Percentiles rank a stretch among this genome's conserved stretches.
Evolutionary conservation across 2,888 invertebrate genomes (phyloP).

Genomic region (Gnatocerus cornutus): DNA sequence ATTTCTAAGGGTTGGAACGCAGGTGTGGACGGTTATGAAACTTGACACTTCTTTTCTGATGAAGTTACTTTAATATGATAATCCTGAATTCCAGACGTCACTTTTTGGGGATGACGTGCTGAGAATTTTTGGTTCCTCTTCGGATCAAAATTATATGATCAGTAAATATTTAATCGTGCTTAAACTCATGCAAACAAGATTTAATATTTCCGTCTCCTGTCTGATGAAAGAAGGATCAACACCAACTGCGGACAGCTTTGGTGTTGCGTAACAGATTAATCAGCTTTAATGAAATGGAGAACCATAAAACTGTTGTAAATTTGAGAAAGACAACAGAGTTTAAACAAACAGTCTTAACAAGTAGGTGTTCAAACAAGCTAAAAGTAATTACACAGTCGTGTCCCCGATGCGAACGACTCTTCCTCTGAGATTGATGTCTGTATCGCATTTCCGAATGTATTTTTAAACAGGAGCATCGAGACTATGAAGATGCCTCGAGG

Average conservation of each 20-base stretch:
- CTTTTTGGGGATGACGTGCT: background rate
- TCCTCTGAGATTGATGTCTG: conserved; percentile 47
- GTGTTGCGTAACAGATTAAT: conserved; percentile 42
- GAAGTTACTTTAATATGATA: conserved; percentile 37
- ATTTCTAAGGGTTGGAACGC: conserved; percentile 39
- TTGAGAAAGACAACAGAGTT: conserved; percentile 43
- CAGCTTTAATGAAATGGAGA: conserved; percentile 41
- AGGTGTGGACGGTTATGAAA: conserved; percentile 41
- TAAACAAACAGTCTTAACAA: conserved; percentile 46
- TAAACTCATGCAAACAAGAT: conserved; percentile 1
- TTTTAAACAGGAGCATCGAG: conserved; percentile 43
- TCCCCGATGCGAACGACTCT: conserved; percentile 23
- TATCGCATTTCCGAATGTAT: conserved; percentile 47
- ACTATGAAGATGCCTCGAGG: conserved; percentile 19
- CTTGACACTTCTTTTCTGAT: conserved; percentile 43
- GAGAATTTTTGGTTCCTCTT: no score
- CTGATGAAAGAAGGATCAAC: conserved; percentile 32
- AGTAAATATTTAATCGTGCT: background rate
- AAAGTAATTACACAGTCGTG: conserved; percentile 43
- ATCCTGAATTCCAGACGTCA: conserved; percentile 39
- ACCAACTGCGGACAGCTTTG: conserved; percentile 39
- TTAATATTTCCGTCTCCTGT: conserved; percentile 23
- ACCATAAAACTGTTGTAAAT: conserved; percentile 44
- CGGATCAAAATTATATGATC: no score
- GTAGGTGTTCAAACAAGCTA: conserved; percentile 47